These are phyloP conservation scores for Anorthoa munda DNA, from an alignment of 2,888 invertebrate genomes.

Conservation along the genomic window DNA sequence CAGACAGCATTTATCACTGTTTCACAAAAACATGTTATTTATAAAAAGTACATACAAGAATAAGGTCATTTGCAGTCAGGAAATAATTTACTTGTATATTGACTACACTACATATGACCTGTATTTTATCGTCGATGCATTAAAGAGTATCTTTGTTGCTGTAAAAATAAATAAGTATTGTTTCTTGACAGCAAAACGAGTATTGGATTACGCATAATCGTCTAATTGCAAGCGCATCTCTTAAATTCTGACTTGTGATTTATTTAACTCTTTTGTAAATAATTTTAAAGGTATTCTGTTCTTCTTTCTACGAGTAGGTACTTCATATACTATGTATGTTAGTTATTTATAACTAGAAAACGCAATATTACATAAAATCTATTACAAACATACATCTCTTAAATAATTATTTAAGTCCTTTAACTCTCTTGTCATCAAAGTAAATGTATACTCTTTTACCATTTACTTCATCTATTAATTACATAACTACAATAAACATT, in stretches of 20 bases:
- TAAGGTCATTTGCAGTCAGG: slow-evolving; percentile 75
- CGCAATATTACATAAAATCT: too few species aligned
- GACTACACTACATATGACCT: slow-evolving; percentile 45
- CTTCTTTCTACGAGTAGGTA: too few species aligned
- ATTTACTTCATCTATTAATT: too few species aligned
- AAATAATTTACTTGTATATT: slow-evolving; percentile 66
- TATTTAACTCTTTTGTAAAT: too few species aligned
- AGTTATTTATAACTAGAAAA: too few species aligned
- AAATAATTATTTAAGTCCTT: too few species aligned
- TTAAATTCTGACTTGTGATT: neutral
- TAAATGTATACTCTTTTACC: too few species aligned
- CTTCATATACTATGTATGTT: too few species aligned
- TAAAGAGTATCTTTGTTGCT: slow-evolving; percentile 24
- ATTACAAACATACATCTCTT: too few species aligned
- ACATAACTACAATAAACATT: too few species aligned
- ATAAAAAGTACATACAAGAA: slow-evolving; percentile 65
- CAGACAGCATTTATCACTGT: slow-evolving; percentile 41
- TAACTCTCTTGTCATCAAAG: too few species aligned
- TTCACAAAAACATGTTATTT: slow-evolving; percentile 56
- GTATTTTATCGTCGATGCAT: slow-evolving; percentile 52
- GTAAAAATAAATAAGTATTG: slow-evolving; percentile 18
- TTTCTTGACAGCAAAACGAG: neutral
- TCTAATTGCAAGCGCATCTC: neutral
- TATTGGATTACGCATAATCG: neutral
- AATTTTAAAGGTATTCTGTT: too few species aligned